Conservation (phyloP, 2,113 vertebrate species). For the Ammodytes marinus region DNA sequence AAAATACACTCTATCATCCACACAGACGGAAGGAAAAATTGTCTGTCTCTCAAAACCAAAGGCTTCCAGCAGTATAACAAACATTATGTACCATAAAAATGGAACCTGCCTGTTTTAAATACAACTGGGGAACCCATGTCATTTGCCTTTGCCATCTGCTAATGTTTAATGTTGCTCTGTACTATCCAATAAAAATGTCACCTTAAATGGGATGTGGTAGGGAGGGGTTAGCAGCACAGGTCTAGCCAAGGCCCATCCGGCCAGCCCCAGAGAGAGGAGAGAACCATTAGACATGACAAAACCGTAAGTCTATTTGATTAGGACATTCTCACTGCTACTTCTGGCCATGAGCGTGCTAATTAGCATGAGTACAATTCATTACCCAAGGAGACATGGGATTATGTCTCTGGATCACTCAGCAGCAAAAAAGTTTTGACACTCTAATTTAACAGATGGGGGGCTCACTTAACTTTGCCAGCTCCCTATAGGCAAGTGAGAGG, state of each 20-base stretch:
- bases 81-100: background rate
- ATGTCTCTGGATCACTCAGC: conserved; percentile 72
- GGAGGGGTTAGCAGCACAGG: conserved; percentile 5
- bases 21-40: background rate
- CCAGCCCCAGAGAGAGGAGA: conserved; percentile 42
- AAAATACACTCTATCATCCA: background rate
- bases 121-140: background rate
- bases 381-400: conserved; percentile 74
- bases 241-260: conserved; percentile 18
- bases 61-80: background rate
- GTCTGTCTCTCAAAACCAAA: background rate
- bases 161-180: conserved; percentile 39
- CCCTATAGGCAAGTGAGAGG: conserved; percentile 63
- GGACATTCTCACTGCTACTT: conserved; percentile 65
- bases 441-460: conserved; percentile 76
- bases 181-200: conserved; percentile 10
- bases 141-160: background rate
- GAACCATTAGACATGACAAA: conserved; percentile 65
- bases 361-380: conserved; percentile 77
- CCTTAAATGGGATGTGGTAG: conserved; percentile 34
- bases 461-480: conserved; percentile 76
- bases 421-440: conserved; percentile 79
- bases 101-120: background rate
- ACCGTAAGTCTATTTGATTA: conserved; percentile 76
- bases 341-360: conserved; percentile 68